A percentile compares a stretch with the other conserved stretches of the same genome.
Evolutionary conservation across 2,888 invertebrate genomes (phyloP).

Genomic region (Megastigmus dorsalis): DNA sequence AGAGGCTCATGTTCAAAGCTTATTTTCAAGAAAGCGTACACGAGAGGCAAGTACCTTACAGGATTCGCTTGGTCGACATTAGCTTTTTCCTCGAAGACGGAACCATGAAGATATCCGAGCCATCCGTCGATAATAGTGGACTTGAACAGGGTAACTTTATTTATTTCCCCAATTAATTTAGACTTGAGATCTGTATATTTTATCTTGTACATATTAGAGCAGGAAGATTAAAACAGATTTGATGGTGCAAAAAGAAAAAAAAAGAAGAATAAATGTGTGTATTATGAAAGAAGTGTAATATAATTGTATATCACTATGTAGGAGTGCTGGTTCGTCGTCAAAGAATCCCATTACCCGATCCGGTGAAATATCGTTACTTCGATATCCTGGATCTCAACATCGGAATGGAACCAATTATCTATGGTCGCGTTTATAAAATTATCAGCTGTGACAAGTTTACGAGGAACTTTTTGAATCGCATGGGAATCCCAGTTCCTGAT

Average conservation of each 20-base stretch:
- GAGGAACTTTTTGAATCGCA: conserved; percentile 86
- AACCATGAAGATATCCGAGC: conserved; percentile 91
- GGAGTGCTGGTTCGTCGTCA: conserved; percentile 89
- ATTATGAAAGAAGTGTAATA: no score
- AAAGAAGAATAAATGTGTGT: no score
- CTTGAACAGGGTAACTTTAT: conserved; percentile 83
- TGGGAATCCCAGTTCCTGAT: conserved; percentile 89
- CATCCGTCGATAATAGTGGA: conserved; percentile 88
- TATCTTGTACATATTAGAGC: no score
- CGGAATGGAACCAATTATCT: conserved; percentile 86
- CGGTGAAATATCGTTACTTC: conserved; percentile 85
- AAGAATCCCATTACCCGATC: conserved; percentile 84
- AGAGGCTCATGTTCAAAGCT: conserved; percentile 86
- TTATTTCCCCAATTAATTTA: no score
- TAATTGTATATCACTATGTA: no score
- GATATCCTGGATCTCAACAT: conserved; percentile 92
- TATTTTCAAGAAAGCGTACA: conserved; percentile 88
- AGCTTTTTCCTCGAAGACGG: conserved; percentile 94
- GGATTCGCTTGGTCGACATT: conserved; percentile 87
- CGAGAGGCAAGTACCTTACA: conserved; percentile 84
- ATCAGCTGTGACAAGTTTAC: conserved; percentile 92
- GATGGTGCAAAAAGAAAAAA: no score
- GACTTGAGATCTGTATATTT: no score
- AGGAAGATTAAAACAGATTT: no score
- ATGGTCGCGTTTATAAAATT: conserved; percentile 87